Conservation (phyloP, 2,113 vertebrate genomes). For the Antechinus stuartii region DNA sequence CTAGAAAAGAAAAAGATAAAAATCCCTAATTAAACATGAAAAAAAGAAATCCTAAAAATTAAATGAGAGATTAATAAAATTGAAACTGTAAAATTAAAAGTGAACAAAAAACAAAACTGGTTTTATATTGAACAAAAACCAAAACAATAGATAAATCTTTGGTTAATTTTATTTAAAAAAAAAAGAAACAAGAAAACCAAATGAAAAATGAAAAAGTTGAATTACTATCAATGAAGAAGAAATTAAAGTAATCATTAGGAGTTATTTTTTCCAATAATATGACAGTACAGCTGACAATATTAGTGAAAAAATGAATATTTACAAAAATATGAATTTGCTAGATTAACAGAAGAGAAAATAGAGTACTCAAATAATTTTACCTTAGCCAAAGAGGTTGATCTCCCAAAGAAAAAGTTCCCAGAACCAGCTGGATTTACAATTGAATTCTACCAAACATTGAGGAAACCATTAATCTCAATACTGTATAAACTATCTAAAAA, state of each 20-base stretch:
- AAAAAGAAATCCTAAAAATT: background rate
- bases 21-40: background rate
- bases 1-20: background rate
- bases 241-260: background rate
- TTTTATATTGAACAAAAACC: too few species aligned
- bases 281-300: background rate
- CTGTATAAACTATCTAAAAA: background rate
- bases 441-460: background rate
- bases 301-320: background rate
- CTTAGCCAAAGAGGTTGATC: background rate
- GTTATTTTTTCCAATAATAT: background rate
- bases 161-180: background rate
- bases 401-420: background rate
- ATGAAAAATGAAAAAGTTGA: background rate
- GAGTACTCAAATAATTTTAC: background rate
- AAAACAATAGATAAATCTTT: background rate
- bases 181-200: background rate
- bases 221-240: background rate
- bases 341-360: background rate
- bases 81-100: background rate
- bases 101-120: background rate
- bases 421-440: background rate
- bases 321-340: background rate
- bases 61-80: background rate
- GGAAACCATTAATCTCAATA: background rate